phyloP scores from a whole-genome alignment of 2,888 invertebrate genomes.

The Drosophila mimica region DNA sequence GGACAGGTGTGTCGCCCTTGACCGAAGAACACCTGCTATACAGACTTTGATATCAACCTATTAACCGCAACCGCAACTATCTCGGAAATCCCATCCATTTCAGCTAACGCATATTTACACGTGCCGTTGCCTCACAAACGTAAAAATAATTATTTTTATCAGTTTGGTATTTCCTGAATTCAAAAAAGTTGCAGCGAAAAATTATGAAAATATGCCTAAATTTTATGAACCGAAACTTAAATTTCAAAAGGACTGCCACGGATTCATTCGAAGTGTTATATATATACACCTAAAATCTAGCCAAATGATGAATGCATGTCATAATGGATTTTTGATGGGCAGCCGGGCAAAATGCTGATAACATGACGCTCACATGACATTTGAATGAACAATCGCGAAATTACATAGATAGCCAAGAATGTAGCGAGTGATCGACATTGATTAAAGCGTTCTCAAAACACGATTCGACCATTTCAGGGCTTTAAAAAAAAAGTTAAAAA shows the following conservation, averaged over 20 bases:
- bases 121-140: conserved; percentile 18
- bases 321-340: conserved; percentile 34
- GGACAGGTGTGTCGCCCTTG: conserved; percentile 41
- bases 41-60: conserved; percentile 8
- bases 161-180: conserved; percentile 60
- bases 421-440: conserved; percentile 7
- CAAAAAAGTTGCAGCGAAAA: conserved; percentile 4
- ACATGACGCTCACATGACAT: conserved; percentile 61
- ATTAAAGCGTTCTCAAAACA: not conserved
- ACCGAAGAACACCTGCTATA: conserved; percentile 56
- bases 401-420: conserved; percentile 44
- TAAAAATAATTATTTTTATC: conserved; percentile 45
- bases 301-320: conserved; percentile 41
- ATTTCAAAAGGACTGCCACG: conserved; percentile 27
- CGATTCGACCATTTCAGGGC: not conserved
- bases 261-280: conserved; percentile 17
- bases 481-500: not conserved
- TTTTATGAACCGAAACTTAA: conserved; percentile 31
- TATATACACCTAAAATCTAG: conserved; percentile 7
- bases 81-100: not conserved
- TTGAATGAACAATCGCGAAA: conserved; percentile 32
- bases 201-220: not conserved
- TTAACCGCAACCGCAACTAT: conserved; percentile 1
- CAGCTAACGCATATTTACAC: conserved; percentile 36
- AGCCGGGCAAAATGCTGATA: conserved; percentile 39